Evolutionary conservation across 2,797 vertebrate genomes (phyloP), one percentile per base, ranked within the genome.

Genomic region (Oophaga sylvatica): DNA sequence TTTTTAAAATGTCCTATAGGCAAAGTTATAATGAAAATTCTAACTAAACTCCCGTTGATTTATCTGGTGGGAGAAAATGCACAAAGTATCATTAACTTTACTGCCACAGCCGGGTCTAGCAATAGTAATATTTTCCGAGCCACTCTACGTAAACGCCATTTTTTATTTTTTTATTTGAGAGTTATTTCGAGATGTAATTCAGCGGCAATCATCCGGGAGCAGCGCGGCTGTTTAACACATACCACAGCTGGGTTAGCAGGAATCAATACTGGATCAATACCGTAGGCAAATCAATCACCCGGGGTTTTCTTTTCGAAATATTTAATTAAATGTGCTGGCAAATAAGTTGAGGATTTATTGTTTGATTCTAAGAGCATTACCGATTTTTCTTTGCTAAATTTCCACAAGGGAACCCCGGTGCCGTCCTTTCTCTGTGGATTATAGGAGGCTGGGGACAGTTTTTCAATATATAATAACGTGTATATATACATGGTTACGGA

Each of bases 401-500:
- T 94, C 94, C 95, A 95, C 95, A 92, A 91, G 91, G 94, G 95
- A 94, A 95, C 94, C 90, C 92, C 94, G 91, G 93, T 92, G 92
- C 56, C 56, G 71, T 95, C 93, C 94, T 95, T 92, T 92, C 94
- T 95, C 94, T 93, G 91, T 92, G 93, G 95, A 96, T 97, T 96
- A 96, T 93, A 96, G 95, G 95, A 94, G 96, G 95, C 95, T 93
- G 89, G 96, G 96, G 96, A 97, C 96, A 97, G 95, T 95, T 97
- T 97, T 96, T 96, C 96, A 93, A 97, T 97, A 97, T 95, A 97
- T 96, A 97, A 97, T 97, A 96, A 96, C 95, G 94, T 94, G 95
- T 96, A 95, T 96, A 96, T 96, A 96, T 96, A 97, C 96, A 96
- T 96, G 95, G 95, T 95, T 96, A 96, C 96, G 95, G 95, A 96